Percentiles rank a stretch among this genome's conserved stretches.
These are phyloP conservation scores for Calycopis cecrops DNA, from an alignment of 1,140 invertebrate genomes.

Conservation along the genomic window DNA sequence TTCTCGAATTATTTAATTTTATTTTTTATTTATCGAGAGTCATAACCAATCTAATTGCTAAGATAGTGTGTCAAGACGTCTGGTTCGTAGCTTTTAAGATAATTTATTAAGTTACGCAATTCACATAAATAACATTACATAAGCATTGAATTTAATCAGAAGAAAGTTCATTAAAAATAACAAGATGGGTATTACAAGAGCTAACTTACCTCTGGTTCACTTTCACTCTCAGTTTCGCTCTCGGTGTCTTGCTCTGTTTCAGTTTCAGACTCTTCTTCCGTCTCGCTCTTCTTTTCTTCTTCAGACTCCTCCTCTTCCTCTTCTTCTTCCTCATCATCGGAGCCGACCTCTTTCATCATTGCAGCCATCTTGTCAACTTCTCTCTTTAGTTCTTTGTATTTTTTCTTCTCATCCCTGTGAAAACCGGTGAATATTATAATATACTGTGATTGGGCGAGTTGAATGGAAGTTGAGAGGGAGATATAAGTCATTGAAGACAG, in stretches of 20 bases:
- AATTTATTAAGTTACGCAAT: neutral
- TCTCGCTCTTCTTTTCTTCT: conserved; percentile 78
- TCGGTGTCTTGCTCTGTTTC: conserved; percentile 77
- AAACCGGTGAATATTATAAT: neutral
- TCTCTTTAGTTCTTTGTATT: conserved; percentile 86
- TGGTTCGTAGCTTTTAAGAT: neutral
- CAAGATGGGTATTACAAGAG: too few relatives aligned
- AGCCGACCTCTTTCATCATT: conserved; percentile 85
- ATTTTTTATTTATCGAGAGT: neutral
- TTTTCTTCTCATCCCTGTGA: conserved; percentile 81
- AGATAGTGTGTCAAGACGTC: neutral
- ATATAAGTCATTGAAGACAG: too few relatives aligned
- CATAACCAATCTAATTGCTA: neutral
- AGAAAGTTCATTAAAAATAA: too few relatives aligned
- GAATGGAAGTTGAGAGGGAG: too few relatives aligned
- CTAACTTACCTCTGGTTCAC: conserved; percentile 77
- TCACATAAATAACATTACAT: too few relatives aligned
- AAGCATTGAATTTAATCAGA: too few relatives aligned
- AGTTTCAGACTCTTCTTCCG: conserved; percentile 78
- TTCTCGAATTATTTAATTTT: neutral
- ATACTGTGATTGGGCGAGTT: too few relatives aligned
- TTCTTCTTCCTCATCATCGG: conserved; percentile 83
- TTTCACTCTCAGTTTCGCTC: conserved; percentile 79
- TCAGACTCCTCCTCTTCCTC: conserved; percentile 80
- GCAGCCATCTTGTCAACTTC: conserved; percentile 93